Evolutionary conservation across 2,113 vertebrate genomes (phyloP).

Genomic region (Entomyzon cyanotis): DNA sequence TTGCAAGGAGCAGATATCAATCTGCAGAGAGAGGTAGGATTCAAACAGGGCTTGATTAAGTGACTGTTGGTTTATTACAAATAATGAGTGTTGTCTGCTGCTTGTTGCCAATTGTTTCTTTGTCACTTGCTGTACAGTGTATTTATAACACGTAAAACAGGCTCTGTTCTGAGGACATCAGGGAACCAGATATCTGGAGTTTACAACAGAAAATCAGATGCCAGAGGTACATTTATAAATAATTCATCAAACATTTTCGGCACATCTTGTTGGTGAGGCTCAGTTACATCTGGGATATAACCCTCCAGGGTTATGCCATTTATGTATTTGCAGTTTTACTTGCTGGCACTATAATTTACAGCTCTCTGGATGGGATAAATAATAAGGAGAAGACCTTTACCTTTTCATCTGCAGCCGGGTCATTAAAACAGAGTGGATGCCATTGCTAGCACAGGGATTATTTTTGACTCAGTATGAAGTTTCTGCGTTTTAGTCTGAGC

Average conservation of each 20-base stretch:
- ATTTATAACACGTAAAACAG: not conserved
- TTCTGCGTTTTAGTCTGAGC: not conserved
- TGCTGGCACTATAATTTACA: not conserved
- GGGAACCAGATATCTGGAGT: not conserved
- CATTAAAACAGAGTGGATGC: not conserved
- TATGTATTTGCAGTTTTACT: not conserved
- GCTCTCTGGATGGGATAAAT: not conserved
- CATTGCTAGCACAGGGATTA: not conserved
- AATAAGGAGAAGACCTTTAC: not conserved
- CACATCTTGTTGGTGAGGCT: not conserved
- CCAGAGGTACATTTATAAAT: not conserved
- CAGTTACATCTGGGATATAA: not conserved
- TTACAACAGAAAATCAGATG: not conserved
- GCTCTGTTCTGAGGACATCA: not conserved
- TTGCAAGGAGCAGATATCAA: conserved; percentile 97
- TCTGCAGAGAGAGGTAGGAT: conserved; percentile 92
- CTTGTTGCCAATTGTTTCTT: not conserved
- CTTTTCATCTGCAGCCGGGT: not conserved
- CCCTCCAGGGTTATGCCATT: not conserved
- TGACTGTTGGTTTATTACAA: not conserved
- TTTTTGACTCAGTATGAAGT: not conserved
- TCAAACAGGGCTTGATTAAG: not conserved
- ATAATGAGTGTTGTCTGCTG: not conserved
- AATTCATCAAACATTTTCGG: not conserved
- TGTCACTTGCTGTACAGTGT: not conserved